Evolutionary conservation across 2,113 vertebrate species (phyloP), one percentile per base, ranked within the genome.

Genomic region (Etheostoma spectabile): DNA sequence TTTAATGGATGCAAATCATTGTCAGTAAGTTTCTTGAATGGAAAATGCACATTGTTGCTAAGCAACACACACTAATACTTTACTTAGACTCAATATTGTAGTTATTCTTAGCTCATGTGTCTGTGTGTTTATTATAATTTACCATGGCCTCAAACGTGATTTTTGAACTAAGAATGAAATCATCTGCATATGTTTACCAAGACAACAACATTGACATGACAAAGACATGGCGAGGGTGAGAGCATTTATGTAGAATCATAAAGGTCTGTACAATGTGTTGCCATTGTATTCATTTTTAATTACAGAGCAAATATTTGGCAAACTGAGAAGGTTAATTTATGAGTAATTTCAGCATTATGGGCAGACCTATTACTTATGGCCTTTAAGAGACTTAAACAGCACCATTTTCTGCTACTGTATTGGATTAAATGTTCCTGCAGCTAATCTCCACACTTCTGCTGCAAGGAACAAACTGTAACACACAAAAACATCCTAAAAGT

Each of bases 61-160:
- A 78, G 83, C 72, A 88, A 80, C 80, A 67, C 69, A 38, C 48
- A 70, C 24, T 66, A 33, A 35, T 46, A 49, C 68, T 74, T 45
- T 63, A 75, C 78, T 87, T 68, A 78, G 61, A 63, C 15, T 72
- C 56, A 67, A 19, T 71, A 51, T 56, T 2, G 11, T 35, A 51
- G 62, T 69, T 87, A 85, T 79, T 86, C 70, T 87, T 77, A 86
- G 82, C 62, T 56, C 0, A 7, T 46, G 45, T 70, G 49, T 79
- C 74, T 73, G 19, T 24, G 15, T 12, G 15, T 71, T 71, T 7
- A 61, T 8, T 52, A 46, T 75, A 42, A 42, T 67, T 89, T 70
- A 64, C 64, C 56, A 62, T 27, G 19, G 2, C 59, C 55, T 76
- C 30, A 64, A 68, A 77, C 18, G 5, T 74, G 48, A 77, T 46